Conservation (phyloP, 2,888 invertebrate species). For the Xylophagus ater region DNA sequence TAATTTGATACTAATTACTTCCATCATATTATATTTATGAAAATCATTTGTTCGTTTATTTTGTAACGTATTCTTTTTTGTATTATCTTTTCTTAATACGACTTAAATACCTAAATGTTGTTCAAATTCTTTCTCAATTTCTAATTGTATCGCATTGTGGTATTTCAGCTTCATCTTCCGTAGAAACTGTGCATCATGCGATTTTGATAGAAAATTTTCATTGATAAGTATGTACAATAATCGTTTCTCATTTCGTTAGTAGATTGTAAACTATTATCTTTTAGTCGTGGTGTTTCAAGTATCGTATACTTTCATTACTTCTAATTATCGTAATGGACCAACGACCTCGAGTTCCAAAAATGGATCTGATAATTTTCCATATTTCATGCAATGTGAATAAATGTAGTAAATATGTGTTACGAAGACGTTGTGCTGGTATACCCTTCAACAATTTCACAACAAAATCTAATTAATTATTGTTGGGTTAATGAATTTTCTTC, state of each 20-base stretch:
- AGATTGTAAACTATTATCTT: constrained; percentile 6
- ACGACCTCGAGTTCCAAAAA: constrained; percentile 22
- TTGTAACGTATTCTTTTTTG: background rate
- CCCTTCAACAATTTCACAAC: constrained; percentile 20
- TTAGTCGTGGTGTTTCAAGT: constrained; percentile 14
- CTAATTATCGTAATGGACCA: constrained; percentile 15
- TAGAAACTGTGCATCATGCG: constrained; percentile 23
- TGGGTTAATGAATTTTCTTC: constrained; percentile 6
- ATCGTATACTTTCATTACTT: constrained; percentile 1
- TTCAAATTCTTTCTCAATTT: constrained; percentile 7
- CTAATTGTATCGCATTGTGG: constrained; percentile 19
- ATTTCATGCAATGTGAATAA: constrained; percentile 25
- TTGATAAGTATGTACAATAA: constrained; percentile 18
- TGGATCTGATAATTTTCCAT: constrained; percentile 22
- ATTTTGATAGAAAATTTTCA: constrained; percentile 22
- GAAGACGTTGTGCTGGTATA: constrained; percentile 24
- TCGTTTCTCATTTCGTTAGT: constrained; percentile 11
- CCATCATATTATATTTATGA: constrained; percentile 10
- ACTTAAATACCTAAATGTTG: constrained; percentile 10
- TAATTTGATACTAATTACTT: constrained; percentile 25
- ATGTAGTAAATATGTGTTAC: constrained; percentile 27
- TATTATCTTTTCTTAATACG: background rate
- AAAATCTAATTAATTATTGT: constrained; percentile 24
- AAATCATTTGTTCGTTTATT: background rate
- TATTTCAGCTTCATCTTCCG: constrained; percentile 19